These are phyloP conservation scores for Athalia cordata DNA, from an alignment of 2,888 invertebrate species.

Conservation along the genomic window DNA sequence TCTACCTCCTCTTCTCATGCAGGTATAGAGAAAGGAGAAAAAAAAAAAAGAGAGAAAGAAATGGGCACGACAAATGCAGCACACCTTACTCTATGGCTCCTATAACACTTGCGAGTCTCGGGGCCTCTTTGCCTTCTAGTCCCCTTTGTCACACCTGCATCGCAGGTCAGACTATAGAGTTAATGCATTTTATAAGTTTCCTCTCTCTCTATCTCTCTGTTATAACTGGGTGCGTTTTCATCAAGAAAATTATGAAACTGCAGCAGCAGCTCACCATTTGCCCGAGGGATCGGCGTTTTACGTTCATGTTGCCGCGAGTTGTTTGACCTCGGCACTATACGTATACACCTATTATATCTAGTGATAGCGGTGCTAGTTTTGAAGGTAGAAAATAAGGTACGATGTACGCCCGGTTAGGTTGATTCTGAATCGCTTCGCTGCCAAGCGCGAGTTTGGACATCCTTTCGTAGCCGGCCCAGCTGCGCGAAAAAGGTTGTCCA, in stretches of 20 bases:
- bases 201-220: not conserved
- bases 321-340: conserved; percentile 13
- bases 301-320: not conserved
- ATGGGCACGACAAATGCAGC: too few relatives aligned
- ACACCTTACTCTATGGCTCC: too few relatives aligned
- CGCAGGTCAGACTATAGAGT: conserved; percentile 1
- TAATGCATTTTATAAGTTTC: conserved; percentile 1
- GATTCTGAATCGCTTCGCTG: too few relatives aligned
- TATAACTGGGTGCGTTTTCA: conserved; percentile 9
- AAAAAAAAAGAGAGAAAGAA: too few relatives aligned
- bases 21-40: too few relatives aligned
- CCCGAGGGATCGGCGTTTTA: not conserved
- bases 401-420: too few relatives aligned
- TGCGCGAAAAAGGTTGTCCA: too few relatives aligned
- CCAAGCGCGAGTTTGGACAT: too few relatives aligned
- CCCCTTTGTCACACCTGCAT: not conserved
- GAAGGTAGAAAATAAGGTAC: not conserved
- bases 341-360: not conserved
- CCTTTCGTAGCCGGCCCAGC: too few relatives aligned
- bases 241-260: conserved; percentile 41
- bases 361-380: not conserved
- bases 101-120: not conserved
- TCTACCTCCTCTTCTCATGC: too few relatives aligned
- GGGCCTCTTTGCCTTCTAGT: not conserved
- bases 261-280: not conserved